A percentile compares a stretch with the other conserved stretches of the same genome.
Conservation (phyloP, 2,888 invertebrate species). For the Bombylius major region DNA sequence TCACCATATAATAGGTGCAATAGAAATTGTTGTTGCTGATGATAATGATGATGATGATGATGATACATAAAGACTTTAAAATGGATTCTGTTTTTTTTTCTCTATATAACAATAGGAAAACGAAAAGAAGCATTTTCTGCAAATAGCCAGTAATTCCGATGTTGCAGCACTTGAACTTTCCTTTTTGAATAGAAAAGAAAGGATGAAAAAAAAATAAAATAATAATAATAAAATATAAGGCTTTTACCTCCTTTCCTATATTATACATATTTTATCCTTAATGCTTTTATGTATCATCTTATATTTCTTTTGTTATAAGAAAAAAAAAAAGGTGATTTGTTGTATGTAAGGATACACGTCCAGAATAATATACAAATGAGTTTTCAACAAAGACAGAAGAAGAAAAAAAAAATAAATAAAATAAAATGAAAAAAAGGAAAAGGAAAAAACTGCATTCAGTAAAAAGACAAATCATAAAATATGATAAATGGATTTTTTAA, state of each 20-base stretch:
- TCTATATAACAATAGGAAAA: too few relatives aligned
- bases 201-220: not conserved
- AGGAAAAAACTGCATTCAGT: not conserved
- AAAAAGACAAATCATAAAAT: not conserved
- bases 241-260: not conserved
- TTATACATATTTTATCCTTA: not conserved
- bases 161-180: not conserved
- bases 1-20: too few relatives aligned
- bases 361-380: too few relatives aligned
- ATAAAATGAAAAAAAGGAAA: not conserved
- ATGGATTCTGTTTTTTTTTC: too few relatives aligned
- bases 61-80: too few relatives aligned
- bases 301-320: not conserved
- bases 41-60: too few relatives aligned
- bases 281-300: too few relatives aligned
- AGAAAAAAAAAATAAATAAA: not conserved
- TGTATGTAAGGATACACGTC: too few relatives aligned
- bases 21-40: too few relatives aligned
- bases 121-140: too few relatives aligned
- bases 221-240: not conserved
- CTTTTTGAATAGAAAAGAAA: not conserved
- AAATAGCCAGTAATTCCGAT: not conserved
- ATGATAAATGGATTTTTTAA: not conserved
- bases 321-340: too few relatives aligned
- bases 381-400: too few relatives aligned